These are phyloP conservation scores for Antrozous pallidus DNA, from an alignment of 2,797 vertebrate species.

Conservation along the genomic window DNA sequence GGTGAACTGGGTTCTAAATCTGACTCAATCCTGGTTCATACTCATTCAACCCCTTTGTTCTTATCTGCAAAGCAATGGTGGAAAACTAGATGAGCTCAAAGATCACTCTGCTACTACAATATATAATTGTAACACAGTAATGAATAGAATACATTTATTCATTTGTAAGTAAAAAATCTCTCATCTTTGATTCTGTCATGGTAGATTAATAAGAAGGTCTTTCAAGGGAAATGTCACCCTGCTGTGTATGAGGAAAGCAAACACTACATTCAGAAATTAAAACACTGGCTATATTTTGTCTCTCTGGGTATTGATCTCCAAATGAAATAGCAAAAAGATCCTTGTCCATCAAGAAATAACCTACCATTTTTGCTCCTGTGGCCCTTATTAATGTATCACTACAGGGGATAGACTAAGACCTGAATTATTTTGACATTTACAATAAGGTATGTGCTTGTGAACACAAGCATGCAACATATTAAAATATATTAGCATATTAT, in stretches of 20 bases:
- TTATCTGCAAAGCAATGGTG: background rate
- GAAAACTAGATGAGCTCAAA: background rate
- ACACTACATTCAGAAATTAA: conserved; percentile 52
- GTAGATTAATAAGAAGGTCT: conserved; percentile 30
- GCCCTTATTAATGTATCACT: conserved; percentile 69
- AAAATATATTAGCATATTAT: conserved; percentile 67
- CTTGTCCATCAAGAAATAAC: conserved; percentile 61
- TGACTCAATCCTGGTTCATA: background rate
- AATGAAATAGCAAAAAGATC: conserved; percentile 55
- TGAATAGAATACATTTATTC: background rate
- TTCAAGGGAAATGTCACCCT: conserved; percentile 54
- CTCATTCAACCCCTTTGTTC: background rate
- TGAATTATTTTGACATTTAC: conserved; percentile 70
- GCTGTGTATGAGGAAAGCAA: conserved; percentile 22
- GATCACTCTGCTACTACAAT: background rate
- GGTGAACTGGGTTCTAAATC: background rate
- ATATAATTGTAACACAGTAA: background rate
- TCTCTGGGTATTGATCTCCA: conserved; percentile 53
- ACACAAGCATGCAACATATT: conserved; percentile 46
- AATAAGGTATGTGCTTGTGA: conserved; percentile 70
- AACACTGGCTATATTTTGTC: conserved; percentile 41
- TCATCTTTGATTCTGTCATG: background rate
- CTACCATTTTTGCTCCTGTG: conserved; percentile 61
- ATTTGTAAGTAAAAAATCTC: conserved; percentile 13
- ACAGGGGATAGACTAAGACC: conserved; percentile 71